Percentiles rank a stretch among this genome's conserved stretches.
phyloP scores from a whole-genome alignment of 2,113 vertebrate species.

The Cavia porcellus region DNA sequence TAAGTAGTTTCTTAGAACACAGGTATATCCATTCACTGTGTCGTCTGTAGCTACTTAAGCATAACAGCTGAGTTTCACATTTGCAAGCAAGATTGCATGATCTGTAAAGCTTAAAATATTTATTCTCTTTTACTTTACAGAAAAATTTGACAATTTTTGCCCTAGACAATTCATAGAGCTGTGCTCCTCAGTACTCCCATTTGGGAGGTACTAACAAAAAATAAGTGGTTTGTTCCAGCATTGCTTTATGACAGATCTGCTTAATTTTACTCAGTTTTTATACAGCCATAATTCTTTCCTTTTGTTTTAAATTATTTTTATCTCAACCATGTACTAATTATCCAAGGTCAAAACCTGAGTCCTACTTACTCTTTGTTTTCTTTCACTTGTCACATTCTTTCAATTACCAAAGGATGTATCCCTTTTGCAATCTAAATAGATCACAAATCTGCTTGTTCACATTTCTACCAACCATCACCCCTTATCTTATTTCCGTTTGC shows the following conservation, averaged over 20 bases:
- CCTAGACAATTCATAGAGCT: slow-evolving; percentile 8
- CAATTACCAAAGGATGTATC: slow-evolving; percentile 1
- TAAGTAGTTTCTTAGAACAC: slow-evolving; percentile 29
- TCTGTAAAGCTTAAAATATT: slow-evolving; percentile 26
- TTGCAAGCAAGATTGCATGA: neutral
- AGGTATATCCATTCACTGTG: neutral
- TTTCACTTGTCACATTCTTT: slow-evolving; percentile 10
- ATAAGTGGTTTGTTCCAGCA: neutral
- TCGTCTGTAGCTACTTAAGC: neutral
- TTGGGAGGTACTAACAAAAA: neutral
- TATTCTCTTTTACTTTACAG: neutral
- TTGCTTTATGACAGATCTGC: slow-evolving; percentile 34
- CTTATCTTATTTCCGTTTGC: slow-evolving; percentile 17
- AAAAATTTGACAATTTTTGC: neutral
- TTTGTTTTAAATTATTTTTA: slow-evolving; percentile 50
- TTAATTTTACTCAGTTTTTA: slow-evolving; percentile 26
- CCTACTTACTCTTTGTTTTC: slow-evolving; percentile 31
- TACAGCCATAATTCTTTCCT: slow-evolving; percentile 4
- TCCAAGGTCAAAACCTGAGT: slow-evolving; percentile 14
- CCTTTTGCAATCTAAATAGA: slow-evolving; percentile 3
- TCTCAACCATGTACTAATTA: neutral
- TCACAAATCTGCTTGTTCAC: slow-evolving; percentile 6
- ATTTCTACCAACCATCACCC: neutral
- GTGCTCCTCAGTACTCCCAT: neutral
- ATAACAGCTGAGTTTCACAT: neutral